Evolutionary conservation across 2,113 vertebrate species (phyloP), one percentile per base, ranked within the genome.

Genomic region (Climacteris rufus): DNA sequence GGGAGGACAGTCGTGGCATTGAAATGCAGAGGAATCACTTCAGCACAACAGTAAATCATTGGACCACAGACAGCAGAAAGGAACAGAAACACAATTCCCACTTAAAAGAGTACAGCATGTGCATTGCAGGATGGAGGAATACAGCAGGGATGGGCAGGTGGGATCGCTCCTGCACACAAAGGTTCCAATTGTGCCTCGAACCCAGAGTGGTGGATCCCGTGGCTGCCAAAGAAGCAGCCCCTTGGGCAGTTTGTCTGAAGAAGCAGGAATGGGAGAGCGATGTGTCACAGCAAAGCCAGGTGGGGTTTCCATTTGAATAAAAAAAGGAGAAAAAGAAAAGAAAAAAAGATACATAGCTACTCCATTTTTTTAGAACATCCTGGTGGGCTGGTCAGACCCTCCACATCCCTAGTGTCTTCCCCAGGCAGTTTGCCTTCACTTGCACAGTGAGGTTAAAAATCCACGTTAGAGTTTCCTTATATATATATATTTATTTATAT

Each of bases 401-500:
- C 89, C 72, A 33, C 0, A 3, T 95, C 89, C 76, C 78, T 80
- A 74, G 44, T 68, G 69, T 90, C 82, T 85, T 95, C 96, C 86
- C 83, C 96, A 93, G 84, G 71, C 94, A 92, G 65, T 68, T 94
- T 83, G 79, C 90, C 88, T 89, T 86, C 81, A 80, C 75, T 71
- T 63, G 52, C 93, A 93, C 95, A 77, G 70, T 60, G 94, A 92
- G 89, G 82, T 97, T 96, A 90, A 86, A 96, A 97, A 91, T 87
- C 82, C 88, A 94, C 50, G 13, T 94, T 83, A 94, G 89, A 68
- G 83, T 92, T 81, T 94, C 87, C 91, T 60, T 87, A 92, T 90
- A 90, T 96, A 96, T 95, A 94, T 94, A 80, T 94, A 94, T 95
- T 83, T 94, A 94, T 96, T 75, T 93, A 94, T 96, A 93, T 94